A percentile compares a stretch with the other conserved stretches of the same genome.
Evolutionary conservation across 1,140 invertebrate genomes (phyloP).

Genomic region (Brachionus koreanus): DNA sequence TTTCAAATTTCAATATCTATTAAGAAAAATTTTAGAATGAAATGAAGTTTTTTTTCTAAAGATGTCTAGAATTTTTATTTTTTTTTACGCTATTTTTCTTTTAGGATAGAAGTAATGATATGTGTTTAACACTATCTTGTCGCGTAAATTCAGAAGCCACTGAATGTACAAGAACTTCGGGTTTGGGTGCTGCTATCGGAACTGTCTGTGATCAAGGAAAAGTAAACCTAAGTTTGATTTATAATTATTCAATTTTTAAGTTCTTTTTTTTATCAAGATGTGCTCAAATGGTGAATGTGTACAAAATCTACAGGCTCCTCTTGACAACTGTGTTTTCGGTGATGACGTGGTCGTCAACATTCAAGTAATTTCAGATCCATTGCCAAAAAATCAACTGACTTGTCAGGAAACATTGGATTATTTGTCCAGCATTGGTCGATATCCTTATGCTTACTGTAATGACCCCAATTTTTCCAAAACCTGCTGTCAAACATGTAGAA

Average conservation of each 20-base stretch:
- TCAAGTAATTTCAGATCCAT: neutral
- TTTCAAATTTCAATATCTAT: too few species aligned
- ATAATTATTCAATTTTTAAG: neutral
- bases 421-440: constrained; percentile 11
- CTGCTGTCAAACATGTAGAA: constrained; percentile 33
- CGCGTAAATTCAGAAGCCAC: constrained; percentile 19
- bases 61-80: neutral
- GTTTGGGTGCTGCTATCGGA: constrained; percentile 20
- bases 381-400: constrained; percentile 38
- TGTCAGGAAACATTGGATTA: constrained; percentile 24
- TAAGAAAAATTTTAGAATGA: neutral
- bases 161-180: neutral
- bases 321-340: constrained; percentile 17
- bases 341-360: constrained; percentile 20
- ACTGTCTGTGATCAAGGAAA: constrained; percentile 18
- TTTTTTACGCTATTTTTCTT: neutral
- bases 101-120: neutral
- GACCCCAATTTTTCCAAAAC: constrained; percentile 31
- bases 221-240: neutral
- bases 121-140: neutral
- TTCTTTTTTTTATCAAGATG: constrained; percentile 5
- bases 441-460: constrained; percentile 8
- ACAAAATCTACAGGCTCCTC: constrained; percentile 7
- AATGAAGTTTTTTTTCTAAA: neutral
- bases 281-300: constrained; percentile 3